Base-by-base conservation (phyloP, 2,888 invertebrate genomes). In the Axea sp. region DNA sequence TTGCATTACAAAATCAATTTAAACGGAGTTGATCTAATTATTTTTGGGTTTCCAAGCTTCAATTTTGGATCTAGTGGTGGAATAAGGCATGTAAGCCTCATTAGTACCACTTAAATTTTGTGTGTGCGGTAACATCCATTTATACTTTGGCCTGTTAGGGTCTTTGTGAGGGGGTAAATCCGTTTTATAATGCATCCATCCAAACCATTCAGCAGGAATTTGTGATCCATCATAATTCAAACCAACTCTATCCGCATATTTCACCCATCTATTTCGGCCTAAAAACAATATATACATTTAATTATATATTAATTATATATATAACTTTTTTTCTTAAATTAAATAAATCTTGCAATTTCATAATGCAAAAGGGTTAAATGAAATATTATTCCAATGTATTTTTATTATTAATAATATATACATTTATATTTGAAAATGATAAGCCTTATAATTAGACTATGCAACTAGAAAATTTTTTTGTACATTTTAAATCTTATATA, bases 151-250 rank as follows among this genome's bases (percentile, higher is more conserved):
- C 76, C 94, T 88, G 85, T 90, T 86, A 35, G 95, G 91, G 88
- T 95, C 94, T 90, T 92, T 80, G 53, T 89, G 88, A 1, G 95
- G 95, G 0, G 91, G 89, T 8, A 91, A 89, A 85, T 95, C 95
- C 0, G 93, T 92, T 88, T 97, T 97, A 89, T 99, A 97, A 88
- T 98, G 98, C 83, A 99, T 90, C 99, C 99, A 99, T 8, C 97
- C 96, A 83, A 88, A 98, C 99, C 99, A 99, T 87, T 99, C 98
- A 15, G 98, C 92, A 0, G 98, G 94, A 4, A 99, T 93, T 91
- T 97, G 95, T 69, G 95, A 92, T 0, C 90, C 94, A 88, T 95
- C 95, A 89, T 93, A 92, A 80, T 96, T 92, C 86, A 95, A 88
- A 86, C 94, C 90, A 62, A 93, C 92, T 69, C 92, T 91, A 0